Percentiles rank a stretch among this genome's conserved stretches.
Conservation (phyloP, 2,797 vertebrate species). For the Acestrorhynchus altus region DNA sequence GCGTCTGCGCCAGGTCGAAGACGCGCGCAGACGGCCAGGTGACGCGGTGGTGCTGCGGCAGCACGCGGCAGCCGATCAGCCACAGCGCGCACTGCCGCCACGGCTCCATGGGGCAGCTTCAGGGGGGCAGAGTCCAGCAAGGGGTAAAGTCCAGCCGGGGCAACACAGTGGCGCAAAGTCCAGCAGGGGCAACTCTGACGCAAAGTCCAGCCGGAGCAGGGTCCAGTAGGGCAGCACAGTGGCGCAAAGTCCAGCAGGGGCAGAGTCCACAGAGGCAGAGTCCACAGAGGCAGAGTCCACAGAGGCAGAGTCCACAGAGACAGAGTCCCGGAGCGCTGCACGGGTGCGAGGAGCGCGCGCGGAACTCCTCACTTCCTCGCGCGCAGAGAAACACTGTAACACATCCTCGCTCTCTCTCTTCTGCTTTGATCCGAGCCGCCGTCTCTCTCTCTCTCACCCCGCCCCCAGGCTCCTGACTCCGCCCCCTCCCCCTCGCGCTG, state of each 20-base stretch:
- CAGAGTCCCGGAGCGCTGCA: background rate
- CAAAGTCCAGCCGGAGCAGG: too few relatives aligned
- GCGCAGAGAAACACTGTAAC: background rate
- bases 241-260: too few relatives aligned
- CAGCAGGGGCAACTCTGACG: too few relatives aligned
- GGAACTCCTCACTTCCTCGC: background rate
- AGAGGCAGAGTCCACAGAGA: too few relatives aligned
- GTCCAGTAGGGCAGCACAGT: too few relatives aligned
- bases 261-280: too few relatives aligned
- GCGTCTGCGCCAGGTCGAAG: slow-evolving; percentile 92
- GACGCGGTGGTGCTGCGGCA: slow-evolving; percentile 91
- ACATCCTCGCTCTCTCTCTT: background rate
- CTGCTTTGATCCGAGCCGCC: too few relatives aligned
- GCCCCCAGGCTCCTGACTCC: slow-evolving; percentile 23
- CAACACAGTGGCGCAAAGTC: background rate
- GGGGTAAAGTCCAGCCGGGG: background rate
- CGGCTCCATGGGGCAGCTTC: background rate
- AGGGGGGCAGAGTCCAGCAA: too few relatives aligned
- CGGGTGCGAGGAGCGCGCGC: too few relatives aligned
- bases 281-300: too few relatives aligned
- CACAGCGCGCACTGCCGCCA: slow-evolving; percentile 66
- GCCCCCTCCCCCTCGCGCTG: background rate
- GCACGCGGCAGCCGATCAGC: slow-evolving; percentile 94
- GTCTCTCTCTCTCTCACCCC: slow-evolving; percentile 16
- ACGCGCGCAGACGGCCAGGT: slow-evolving; percentile 96